Evolutionary conservation across 2,797 vertebrate species (phyloP).

Genomic region (Phaenicophaeus curvirostris): DNA sequence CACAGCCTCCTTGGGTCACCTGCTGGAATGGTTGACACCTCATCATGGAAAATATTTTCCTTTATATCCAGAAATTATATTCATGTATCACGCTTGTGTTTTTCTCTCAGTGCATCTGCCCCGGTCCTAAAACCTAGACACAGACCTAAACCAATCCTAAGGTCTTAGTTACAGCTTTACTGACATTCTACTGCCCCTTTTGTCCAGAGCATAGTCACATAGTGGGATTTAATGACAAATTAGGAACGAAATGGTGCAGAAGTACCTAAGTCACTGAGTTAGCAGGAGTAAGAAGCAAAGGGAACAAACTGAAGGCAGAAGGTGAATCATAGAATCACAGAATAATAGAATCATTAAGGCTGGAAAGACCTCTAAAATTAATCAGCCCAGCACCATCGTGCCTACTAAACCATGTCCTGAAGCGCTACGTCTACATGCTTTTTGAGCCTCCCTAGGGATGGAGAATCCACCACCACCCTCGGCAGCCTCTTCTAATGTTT

Average conservation of each 20-base stretch:
- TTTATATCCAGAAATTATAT: not conserved
- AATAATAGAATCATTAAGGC: too few species aligned
- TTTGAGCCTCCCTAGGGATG: too few species aligned
- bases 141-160: not conserved
- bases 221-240: not conserved
- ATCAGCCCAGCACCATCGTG: too few species aligned
- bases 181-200: not conserved
- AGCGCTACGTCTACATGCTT: too few species aligned
- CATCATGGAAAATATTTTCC: not conserved
- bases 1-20: not conserved
- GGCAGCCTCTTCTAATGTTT: too few species aligned
- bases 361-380: too few species aligned
- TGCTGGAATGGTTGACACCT: not conserved
- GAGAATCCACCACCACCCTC: too few species aligned
- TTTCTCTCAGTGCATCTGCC: not conserved
- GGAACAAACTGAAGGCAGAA: not conserved
- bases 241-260: rapidly evolving
- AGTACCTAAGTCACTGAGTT: not conserved
- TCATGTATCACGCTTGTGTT: rapidly evolving
- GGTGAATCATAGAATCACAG: not conserved
- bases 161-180: not conserved
- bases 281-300: not conserved
- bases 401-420: too few species aligned
- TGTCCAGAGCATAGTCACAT: not conserved
- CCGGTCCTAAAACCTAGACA: not conserved